These are phyloP conservation scores for Tetanocera ferruginea DNA, from an alignment of 2,888 invertebrate genomes.

Conservation along the genomic window DNA sequence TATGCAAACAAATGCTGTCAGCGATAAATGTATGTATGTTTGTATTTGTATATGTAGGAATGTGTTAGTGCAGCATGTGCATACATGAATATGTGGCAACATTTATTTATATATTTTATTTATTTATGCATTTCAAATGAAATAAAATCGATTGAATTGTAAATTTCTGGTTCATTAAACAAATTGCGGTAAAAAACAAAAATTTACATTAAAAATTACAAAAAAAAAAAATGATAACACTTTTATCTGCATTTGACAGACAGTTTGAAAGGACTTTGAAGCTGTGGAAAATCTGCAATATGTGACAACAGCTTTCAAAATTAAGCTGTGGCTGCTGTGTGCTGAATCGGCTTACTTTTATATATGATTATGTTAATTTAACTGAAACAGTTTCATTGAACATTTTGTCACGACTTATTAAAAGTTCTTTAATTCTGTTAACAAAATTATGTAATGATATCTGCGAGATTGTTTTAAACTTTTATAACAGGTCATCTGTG, in stretches of 20 bases:
- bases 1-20: conserved; percentile 6
- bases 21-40: not conserved
- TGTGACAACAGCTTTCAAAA: not conserved
- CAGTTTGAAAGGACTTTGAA: not conserved
- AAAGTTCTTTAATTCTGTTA: too few relatives aligned
- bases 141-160: conserved; percentile 7
- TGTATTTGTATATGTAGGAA: not conserved
- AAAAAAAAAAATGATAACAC: not conserved
- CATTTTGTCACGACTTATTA: too few relatives aligned
- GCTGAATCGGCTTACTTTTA: too few relatives aligned
- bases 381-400: too few relatives aligned
- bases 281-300: not conserved
- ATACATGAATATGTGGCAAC: not conserved
- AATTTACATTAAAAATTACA: not conserved
- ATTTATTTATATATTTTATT: not conserved
- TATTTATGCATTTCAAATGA: conserved; percentile 11
- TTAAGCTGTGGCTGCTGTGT: too few relatives aligned
- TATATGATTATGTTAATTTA: too few relatives aligned
- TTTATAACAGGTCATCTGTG: too few relatives aligned
- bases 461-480: too few relatives aligned
- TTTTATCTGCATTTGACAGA: not conserved
- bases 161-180: conserved; percentile 20
- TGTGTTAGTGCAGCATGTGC: not conserved
- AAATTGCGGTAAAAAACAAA: not conserved
- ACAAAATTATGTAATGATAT: too few relatives aligned